Evolutionary conservation across 2,113 vertebrate genomes (phyloP), one percentile per base, ranked within the genome.

Genomic region (Gopherus evgoodei): DNA sequence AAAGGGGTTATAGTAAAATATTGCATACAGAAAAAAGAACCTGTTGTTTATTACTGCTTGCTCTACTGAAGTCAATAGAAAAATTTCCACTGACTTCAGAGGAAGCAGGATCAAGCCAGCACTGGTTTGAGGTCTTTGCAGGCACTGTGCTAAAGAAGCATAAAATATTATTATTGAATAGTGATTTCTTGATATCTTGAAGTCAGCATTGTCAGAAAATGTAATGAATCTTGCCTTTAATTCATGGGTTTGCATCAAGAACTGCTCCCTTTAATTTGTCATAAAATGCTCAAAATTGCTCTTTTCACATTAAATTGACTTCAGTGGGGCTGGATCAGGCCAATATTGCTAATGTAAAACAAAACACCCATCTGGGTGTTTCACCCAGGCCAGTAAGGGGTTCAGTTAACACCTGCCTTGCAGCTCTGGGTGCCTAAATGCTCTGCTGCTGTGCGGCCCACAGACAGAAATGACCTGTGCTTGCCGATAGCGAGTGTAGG

Each of bases 111-210:
- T 47, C 59, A 90, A 89, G 35, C 29, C 86, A 27, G 10, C 89
- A 65, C 52, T 88, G 62, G 17, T 76, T 56, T 81, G 81, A 94
- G 31, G 25, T 84, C 78, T 90, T 76, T 86, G 87, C 88, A 94
- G 90, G 12, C 90, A 21, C 29, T 84, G 52, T 11, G 27, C 90
- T 83, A 29, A 91, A 83, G 95, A 94, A 81, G 19, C 21, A 6
- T n/a, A 54, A 53, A n/a, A 47, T 90, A 81, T 95, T 75, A 91
- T 57, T n/a, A 79, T 84, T 3, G 65, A 85, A 49, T 92, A 92
- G 92, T 85, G 47, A 88, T 94, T 93, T 89, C 78, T 13, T 92
- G 89, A 79, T 86, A 44, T 78, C 6, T 11, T 29, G 86, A 94
- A 95, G 82, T 83, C 1, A 2, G 42, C 81, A 57, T 53, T 87